These are phyloP conservation scores for Netelia fuscicornis DNA, from an alignment of 2,888 invertebrate species.

Conservation along the genomic window DNA sequence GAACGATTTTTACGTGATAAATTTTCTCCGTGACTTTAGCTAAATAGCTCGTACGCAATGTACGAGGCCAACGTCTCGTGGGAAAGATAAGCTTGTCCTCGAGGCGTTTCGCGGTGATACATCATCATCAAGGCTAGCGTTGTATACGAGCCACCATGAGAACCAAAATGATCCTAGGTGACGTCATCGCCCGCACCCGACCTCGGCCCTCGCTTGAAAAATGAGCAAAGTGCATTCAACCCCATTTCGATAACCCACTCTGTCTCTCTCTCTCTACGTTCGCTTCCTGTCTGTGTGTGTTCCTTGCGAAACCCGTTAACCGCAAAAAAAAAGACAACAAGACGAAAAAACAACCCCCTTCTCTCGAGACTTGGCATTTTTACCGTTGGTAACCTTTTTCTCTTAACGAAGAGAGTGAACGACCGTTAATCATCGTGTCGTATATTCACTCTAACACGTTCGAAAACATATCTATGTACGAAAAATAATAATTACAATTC, in stretches of 20 bases:
- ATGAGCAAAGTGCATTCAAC: slow-evolving; percentile 58
- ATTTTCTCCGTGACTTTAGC: too few species aligned
- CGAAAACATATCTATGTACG: too few species aligned
- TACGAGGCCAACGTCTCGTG: too few species aligned
- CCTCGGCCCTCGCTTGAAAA: slow-evolving; percentile 49
- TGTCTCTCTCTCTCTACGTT: slow-evolving; percentile 4
- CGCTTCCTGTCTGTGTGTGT: background rate
- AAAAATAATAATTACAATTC: too few species aligned
- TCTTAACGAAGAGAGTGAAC: too few species aligned
- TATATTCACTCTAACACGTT: too few species aligned
- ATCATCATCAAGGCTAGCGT: slow-evolving; percentile 58
- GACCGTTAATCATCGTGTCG: too few species aligned
- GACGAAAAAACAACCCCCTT: too few species aligned
- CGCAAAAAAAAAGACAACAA: too few species aligned
- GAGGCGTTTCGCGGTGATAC: slow-evolving; percentile 50
- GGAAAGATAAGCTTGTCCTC: slow-evolving; percentile 50
- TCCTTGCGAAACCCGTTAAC: background rate
- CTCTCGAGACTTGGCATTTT: background rate
- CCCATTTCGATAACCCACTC: background rate
- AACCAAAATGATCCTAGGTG: slow-evolving; percentile 57
- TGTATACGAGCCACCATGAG: slow-evolving; percentile 42
- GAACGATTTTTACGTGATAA: too few species aligned
- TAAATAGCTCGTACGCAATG: too few species aligned
- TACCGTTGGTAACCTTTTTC: too few species aligned
- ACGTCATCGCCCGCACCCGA: slow-evolving; percentile 30